Evolutionary conservation across 2,888 invertebrate species (phyloP).

Genomic region (Bedellia somnulentella): DNA sequence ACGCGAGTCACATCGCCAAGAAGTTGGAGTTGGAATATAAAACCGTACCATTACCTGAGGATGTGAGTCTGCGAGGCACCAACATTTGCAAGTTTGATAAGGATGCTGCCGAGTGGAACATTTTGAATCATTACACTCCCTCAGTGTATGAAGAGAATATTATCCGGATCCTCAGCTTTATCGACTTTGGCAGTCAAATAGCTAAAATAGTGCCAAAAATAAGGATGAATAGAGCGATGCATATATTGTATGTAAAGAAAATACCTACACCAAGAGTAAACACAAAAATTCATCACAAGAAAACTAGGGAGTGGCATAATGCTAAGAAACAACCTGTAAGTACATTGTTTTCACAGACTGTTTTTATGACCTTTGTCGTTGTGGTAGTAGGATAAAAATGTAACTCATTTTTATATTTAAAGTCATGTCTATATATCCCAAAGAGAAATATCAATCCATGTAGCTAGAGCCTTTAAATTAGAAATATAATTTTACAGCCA

Average conservation of each 20-base stretch:
- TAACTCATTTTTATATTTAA: no score
- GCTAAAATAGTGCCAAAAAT: conserved; percentile 69
- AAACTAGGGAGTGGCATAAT: conserved; percentile 46
- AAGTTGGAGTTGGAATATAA: conserved; percentile 63
- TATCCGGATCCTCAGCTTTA: conserved; percentile 73
- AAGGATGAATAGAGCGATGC: conserved; percentile 58
- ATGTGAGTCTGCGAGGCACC: conserved; percentile 71
- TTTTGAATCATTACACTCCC: conserved; percentile 54
- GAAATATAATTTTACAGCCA: no score
- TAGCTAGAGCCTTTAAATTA: no score
- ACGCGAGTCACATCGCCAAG: conserved; percentile 31
- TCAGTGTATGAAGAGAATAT: conserved; percentile 70
- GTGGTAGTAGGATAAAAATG: no score
- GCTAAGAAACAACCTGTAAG: conserved; percentile 40
- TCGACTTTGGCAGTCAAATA: conserved; percentile 77
- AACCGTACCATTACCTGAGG: conserved; percentile 73
- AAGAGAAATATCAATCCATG: no score
- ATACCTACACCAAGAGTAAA: conserved; percentile 24
- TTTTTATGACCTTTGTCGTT: no score
- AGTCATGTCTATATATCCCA: no score
- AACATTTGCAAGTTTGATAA: conserved; percentile 69
- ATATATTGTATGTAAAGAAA: conserved; percentile 46
- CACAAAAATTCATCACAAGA: conserved; percentile 40
- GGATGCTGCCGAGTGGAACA: conserved; percentile 71
- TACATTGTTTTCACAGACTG: conserved; percentile 8